Evolutionary conservation across 2,888 invertebrate genomes (phyloP).

Genomic region (Erpobdella octoculata): DNA sequence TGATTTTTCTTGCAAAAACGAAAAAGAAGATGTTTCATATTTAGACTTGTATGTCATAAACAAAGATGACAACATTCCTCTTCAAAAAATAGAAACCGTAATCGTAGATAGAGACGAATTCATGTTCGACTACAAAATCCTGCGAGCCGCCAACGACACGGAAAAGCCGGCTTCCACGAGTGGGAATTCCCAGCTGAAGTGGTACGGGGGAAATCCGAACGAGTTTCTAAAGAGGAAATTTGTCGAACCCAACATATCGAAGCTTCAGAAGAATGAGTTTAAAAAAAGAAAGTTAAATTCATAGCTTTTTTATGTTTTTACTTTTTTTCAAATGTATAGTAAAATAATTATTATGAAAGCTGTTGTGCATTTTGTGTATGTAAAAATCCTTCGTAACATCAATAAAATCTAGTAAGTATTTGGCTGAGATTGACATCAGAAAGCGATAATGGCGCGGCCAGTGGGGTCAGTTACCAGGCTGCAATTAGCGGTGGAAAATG

Average conservation of each 20-base stretch:
- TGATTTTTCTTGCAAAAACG: not conserved
- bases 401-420: too few species aligned
- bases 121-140: not conserved
- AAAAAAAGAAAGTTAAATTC: conserved; percentile 17
- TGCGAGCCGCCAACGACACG: not conserved
- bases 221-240: not conserved
- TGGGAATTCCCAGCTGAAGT: not conserved
- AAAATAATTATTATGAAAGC: too few species aligned
- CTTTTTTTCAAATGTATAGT: too few species aligned
- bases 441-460: too few species aligned
- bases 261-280: conserved; percentile 24
- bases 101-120: not conserved
- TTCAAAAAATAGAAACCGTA: not conserved
- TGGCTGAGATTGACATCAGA: too few species aligned
- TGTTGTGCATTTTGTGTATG: too few species aligned
- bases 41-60: not conserved
- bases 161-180: not conserved
- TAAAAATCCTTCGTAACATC: too few species aligned
- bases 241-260: not conserved
- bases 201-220: not conserved
- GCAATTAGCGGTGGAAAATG: too few species aligned
- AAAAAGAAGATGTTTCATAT: conserved; percentile 7
- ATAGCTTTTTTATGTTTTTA: not conserved
- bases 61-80: not conserved
- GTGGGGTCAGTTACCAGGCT: too few species aligned